phyloP scores from a whole-genome alignment of 2,113 vertebrate species.

The Aleadryas rufinucha region DNA sequence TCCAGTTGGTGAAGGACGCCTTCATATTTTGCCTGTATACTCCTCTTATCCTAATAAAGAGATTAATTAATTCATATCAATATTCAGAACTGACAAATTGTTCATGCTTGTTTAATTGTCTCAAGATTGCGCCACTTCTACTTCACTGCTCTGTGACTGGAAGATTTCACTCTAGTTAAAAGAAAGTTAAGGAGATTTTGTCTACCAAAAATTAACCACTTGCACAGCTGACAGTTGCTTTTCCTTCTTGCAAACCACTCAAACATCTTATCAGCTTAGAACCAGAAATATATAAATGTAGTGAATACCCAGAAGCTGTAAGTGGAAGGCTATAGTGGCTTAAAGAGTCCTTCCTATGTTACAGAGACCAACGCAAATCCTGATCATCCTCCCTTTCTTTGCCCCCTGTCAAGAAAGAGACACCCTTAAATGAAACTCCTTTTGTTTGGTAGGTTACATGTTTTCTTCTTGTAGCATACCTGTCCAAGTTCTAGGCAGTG shows the following conservation, averaged over 20 bases:
- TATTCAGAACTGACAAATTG: background rate
- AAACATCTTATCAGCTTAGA: background rate
- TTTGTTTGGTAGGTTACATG: fast-evolving
- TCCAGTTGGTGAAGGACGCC: background rate
- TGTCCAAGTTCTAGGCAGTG: background rate
- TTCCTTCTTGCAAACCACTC: background rate
- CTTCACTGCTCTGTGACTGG: background rate
- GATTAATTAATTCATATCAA: background rate
- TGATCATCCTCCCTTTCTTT: background rate
- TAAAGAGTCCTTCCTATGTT: background rate
- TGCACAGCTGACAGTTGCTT: background rate
- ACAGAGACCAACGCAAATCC: background rate
- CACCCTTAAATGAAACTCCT: background rate
- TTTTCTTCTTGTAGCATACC: background rate
- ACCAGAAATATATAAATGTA: background rate
- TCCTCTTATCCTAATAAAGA: background rate
- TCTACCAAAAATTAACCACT: background rate
- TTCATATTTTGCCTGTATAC: background rate
- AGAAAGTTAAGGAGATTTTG: background rate
- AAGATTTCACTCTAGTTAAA: background rate
- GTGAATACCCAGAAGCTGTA: background rate
- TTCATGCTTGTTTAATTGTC: background rate
- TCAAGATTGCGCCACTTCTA: background rate
- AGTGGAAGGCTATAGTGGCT: background rate
- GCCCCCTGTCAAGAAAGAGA: background rate